A percentile compares a stretch with the other conserved stretches of the same genome.
phyloP scores from a whole-genome alignment of 2,113 vertebrate species.

The Pelodiscus sinensis region DNA sequence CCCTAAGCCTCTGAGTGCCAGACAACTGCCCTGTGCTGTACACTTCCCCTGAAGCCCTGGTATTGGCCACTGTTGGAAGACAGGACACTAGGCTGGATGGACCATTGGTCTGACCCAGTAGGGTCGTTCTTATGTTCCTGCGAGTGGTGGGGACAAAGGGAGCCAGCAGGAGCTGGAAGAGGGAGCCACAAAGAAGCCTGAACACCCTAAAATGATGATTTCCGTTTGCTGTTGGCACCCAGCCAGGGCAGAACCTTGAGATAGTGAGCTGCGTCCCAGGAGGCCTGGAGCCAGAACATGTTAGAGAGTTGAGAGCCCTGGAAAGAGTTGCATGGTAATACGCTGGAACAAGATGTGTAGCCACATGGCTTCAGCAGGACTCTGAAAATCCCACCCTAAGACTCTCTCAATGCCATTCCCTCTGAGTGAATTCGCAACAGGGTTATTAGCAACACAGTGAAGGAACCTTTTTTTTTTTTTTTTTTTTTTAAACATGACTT shows the following conservation, averaged over 20 bases:
- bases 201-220: neutral
- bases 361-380: neutral
- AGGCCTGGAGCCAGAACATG: neutral
- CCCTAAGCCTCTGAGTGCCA: neutral
- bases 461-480: neutral
- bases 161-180: neutral
- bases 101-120: neutral
- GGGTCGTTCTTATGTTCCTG: neutral
- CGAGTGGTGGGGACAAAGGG: neutral
- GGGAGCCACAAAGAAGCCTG: neutral
- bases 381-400: neutral
- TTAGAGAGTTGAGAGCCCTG: neutral
- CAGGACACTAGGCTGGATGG: neutral
- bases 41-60: neutral
- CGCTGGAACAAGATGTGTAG: neutral
- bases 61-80: neutral
- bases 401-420: neutral
- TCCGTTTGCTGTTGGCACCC: neutral
- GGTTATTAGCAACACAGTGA: neutral
- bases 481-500: neutral
- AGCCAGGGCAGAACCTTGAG: neutral
- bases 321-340: neutral
- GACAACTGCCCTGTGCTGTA: neutral
- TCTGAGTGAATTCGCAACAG: neutral
- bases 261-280: neutral